Percentiles rank a stretch among this genome's conserved stretches.
Evolutionary conservation across 53 echinoderm and acorn worm species (phyloP).

Genomic region (Patiria pectinifera): DNA sequence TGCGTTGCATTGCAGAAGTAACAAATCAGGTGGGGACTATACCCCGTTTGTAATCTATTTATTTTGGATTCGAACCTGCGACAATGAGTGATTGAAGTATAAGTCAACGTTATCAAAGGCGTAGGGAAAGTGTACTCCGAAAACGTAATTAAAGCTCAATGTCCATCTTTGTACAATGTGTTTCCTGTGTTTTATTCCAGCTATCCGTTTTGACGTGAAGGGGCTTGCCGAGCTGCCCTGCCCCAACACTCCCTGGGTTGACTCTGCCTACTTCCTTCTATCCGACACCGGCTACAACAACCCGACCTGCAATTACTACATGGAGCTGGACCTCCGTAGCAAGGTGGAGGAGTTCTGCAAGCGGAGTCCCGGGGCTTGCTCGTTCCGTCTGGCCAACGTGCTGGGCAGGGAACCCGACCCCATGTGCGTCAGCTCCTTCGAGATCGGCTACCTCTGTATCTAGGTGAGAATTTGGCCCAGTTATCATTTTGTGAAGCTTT

Average conservation of each 20-base stretch:
- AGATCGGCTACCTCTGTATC: neutral
- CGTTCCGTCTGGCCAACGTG: neutral
- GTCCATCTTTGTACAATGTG: neutral
- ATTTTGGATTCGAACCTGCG: too few species aligned
- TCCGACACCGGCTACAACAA: slow-evolving; percentile 1
- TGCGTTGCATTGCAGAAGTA: too few species aligned
- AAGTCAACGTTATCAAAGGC: too few species aligned
- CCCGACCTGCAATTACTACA: slow-evolving; percentile 9
- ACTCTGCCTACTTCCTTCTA: slow-evolving; percentile 9
- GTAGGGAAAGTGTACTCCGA: too few species aligned
- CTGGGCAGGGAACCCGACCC: neutral
- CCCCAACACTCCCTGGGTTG: neutral
- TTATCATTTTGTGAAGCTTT: neutral
- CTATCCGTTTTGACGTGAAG: neutral
- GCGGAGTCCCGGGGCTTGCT: neutral
- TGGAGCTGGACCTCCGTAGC: neutral
- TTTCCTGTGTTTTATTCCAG: neutral
- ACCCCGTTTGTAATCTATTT: too few species aligned
- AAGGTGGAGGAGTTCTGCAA: slow-evolving; percentile 16
- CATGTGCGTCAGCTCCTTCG: neutral
- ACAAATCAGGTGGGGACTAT: too few species aligned
- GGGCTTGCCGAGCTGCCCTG: neutral
- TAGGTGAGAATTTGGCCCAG: neutral
- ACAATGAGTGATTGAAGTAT: too few species aligned
- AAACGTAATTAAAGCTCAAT: too few species aligned